phyloP scores from a whole-genome alignment of 2,113 vertebrate genomes.

The Geococcyx californianus region DNA sequence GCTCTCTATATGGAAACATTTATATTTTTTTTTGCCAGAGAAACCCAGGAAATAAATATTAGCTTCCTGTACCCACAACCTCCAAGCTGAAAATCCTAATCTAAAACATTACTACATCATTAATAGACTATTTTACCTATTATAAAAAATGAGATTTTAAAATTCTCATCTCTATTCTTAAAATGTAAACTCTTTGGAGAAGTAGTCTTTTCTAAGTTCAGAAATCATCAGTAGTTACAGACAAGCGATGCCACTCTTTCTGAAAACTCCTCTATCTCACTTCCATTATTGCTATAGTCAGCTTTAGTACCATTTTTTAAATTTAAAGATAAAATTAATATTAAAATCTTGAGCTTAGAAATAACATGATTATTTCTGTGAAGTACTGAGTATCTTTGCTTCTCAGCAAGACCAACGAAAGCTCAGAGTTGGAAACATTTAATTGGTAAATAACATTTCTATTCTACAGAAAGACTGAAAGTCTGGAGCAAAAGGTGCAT shows the following conservation, averaged over 20 bases:
- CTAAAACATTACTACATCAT: neutral
- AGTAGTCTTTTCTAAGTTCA: neutral
- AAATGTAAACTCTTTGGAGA: neutral
- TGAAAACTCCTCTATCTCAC: neutral
- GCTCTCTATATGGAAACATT: neutral
- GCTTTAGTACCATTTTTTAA: neutral
- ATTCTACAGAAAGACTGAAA: neutral
- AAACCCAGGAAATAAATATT: neutral
- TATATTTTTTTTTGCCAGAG: neutral
- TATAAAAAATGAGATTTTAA: neutral
- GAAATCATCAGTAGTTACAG: neutral
- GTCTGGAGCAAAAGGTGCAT: neutral
- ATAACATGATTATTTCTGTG: neutral
- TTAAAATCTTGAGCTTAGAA: neutral
- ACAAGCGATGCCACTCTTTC: neutral
- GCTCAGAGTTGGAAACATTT: neutral
- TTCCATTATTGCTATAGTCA: neutral
- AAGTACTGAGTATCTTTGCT: neutral
- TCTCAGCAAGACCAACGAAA: neutral
- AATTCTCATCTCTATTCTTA: neutral
- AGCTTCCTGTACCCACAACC: neutral
- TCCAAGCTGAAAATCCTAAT: neutral
- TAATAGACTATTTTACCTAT: neutral
- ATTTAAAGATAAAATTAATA: neutral
- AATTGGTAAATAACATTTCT: neutral